Percentiles rank a stretch among this genome's conserved stretches.
Evolutionary conservation across 2,797 vertebrate genomes (phyloP).

Genomic region (Catamblyrhynchus diadema): DNA sequence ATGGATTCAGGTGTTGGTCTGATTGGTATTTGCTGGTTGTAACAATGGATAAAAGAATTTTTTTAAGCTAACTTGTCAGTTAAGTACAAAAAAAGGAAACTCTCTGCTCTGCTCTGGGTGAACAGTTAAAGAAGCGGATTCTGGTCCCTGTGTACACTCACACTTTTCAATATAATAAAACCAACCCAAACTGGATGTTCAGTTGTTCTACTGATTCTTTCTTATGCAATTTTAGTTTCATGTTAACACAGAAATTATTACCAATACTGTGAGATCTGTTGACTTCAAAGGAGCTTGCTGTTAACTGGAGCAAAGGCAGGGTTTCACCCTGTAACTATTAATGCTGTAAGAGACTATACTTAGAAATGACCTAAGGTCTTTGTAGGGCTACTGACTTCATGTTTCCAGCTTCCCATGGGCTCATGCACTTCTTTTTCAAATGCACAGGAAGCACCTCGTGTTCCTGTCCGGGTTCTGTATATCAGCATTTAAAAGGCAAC

Average conservation of each 20-base stretch:
- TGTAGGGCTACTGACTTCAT: constrained; percentile 25
- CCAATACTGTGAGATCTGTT: background rate
- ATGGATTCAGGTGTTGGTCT: background rate
- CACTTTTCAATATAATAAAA: background rate
- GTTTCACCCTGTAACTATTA: constrained; percentile 3
- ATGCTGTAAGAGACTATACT: constrained; percentile 38
- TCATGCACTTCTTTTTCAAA: background rate
- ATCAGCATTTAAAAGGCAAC: constrained; percentile 7
- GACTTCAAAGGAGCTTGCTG: background rate
- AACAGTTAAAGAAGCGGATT: background rate
- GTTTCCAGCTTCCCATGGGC: background rate
- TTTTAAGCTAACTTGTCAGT: background rate
- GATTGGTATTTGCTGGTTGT: background rate
- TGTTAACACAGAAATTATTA: background rate
- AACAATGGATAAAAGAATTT: background rate
- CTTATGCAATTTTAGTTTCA: background rate
- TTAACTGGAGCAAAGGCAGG: background rate
- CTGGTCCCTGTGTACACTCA: background rate
- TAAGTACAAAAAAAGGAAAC: background rate
- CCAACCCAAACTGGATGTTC: background rate
- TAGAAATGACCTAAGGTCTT: constrained; percentile 65
- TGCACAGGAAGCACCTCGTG: constrained; percentile 44
- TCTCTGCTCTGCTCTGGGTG: background rate
- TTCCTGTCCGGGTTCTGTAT: background rate
- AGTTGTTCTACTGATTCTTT: background rate